phyloP scores from a whole-genome alignment of 2,797 vertebrate species.

The Aldrovandia affinis region DNA sequence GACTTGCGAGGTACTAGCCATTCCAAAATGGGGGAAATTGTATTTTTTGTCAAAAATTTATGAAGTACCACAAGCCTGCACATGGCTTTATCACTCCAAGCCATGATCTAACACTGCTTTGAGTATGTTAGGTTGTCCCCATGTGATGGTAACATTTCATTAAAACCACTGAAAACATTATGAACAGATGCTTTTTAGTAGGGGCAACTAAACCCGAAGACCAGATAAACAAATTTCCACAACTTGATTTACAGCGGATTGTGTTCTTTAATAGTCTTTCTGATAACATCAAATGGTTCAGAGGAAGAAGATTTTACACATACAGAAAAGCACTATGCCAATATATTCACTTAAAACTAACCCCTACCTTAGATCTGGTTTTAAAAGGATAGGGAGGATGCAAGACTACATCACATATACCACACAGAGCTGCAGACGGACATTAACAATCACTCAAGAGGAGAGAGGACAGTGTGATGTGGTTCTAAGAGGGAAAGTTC shows the following conservation, averaged over 20 bases:
- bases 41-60: too few relatives aligned
- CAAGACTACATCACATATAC: slow-evolving; percentile 94
- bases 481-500: slow-evolving; percentile 65
- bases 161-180: background rate
- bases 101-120: too few relatives aligned
- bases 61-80: too few relatives aligned
- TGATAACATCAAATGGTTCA: slow-evolving; percentile 90
- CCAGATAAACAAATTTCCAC: slow-evolving; percentile 64
- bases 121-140: too few relatives aligned
- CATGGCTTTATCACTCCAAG: too few relatives aligned
- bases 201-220: slow-evolving; percentile 27
- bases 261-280: slow-evolving; percentile 74
- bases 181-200: background rate
- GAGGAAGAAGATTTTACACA: slow-evolving; percentile 93
- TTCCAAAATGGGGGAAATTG: too few relatives aligned
- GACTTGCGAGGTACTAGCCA: too few relatives aligned
- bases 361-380: slow-evolving; percentile 88
- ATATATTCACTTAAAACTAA: slow-evolving; percentile 96
- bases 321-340: slow-evolving; percentile 96
- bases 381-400: slow-evolving; percentile 85
- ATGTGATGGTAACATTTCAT: too few relatives aligned
- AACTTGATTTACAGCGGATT: slow-evolving; percentile 93
- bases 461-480: slow-evolving; percentile 76
- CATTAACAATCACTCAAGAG: slow-evolving; percentile 89
- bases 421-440: slow-evolving; percentile 93